Evolutionary conservation across 1,140 invertebrate genomes (phyloP), one percentile per base, ranked within the genome.

Genomic region (Dreissena rostriformis): DNA sequence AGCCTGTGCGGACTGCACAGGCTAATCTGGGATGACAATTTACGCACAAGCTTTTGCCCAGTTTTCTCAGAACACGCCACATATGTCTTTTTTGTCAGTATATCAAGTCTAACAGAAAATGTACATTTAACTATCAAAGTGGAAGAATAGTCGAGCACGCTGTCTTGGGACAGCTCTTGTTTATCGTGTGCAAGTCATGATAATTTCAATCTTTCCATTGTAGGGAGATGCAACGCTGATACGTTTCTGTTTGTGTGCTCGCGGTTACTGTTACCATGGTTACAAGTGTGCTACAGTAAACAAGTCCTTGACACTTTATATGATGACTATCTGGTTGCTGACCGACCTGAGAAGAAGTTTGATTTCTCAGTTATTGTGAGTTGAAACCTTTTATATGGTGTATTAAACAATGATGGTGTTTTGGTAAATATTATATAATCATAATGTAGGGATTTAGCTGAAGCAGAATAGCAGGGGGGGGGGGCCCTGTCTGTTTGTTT

Each of bases 221-320:
- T 52, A 24, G 39, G 67, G 52, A 55, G 66, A 7, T 49, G 53
- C 17, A 68, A 80, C 26, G 5, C 26, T 53, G 67, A 52, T 6
- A 26, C 74, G 22, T 26, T 82, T 51, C 70, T 57, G 51, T 28
- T 11, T 7, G 49, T 83, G 28, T 8, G 74, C 8, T 39, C 55
- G 19, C 63, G 39, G 24, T 51, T 83, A 15, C 71, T 52, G 52
- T 49, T 76, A 15, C 52, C 73, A 39, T 83, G 81, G 81, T 70
- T 83, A 26, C 24, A 72, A 10, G 72, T 76, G 22, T 49, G 71
- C 52, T 61, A 68, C 19, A 61, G 81, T 63, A 53, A 83, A 29
- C 24, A 55, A 24, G 22, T 83, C n/a, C 53, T 83, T 0, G 55
- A 83, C 26, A 61, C n/a, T 10, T 70, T 67, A 0, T 65, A 83